Conservation (phyloP, 2,888 invertebrate genomes). For the Dryomyza anilis region DNA sequence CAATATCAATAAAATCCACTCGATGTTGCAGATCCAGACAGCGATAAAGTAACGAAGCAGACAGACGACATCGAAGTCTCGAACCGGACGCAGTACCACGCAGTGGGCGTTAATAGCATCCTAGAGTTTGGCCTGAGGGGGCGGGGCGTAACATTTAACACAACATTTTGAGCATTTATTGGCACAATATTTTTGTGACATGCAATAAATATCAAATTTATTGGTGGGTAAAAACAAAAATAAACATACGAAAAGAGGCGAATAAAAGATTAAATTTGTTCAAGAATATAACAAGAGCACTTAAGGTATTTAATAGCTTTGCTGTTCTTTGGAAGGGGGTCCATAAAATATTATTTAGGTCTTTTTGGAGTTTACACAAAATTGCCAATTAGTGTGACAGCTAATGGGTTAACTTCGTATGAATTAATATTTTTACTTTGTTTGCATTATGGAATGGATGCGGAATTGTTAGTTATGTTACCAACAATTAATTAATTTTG, state of each 20-base stretch:
- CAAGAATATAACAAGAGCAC: too few species aligned
- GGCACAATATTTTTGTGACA: conserved; percentile 23
- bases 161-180: background rate
- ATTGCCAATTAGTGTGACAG: too few species aligned
- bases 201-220: conserved; percentile 23
- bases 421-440: too few species aligned
- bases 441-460: too few species aligned
- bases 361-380: too few species aligned
- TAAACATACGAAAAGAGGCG: background rate
- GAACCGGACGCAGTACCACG: background rate
- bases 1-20: conserved; percentile 9
- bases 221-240: background rate
- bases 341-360: too few species aligned
- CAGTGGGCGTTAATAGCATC: background rate
- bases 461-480: too few species aligned
- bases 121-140: background rate
- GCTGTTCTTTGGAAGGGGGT: too few species aligned
- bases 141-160: background rate
- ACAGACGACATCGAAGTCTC: background rate
- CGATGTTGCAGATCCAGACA: background rate
- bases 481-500: too few species aligned
- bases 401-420: too few species aligned
- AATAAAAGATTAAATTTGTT: too few species aligned
- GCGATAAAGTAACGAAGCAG: background rate
- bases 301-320: too few species aligned